Conservation (phyloP, 2,888 invertebrate species). For the Anthrax anthrax region DNA sequence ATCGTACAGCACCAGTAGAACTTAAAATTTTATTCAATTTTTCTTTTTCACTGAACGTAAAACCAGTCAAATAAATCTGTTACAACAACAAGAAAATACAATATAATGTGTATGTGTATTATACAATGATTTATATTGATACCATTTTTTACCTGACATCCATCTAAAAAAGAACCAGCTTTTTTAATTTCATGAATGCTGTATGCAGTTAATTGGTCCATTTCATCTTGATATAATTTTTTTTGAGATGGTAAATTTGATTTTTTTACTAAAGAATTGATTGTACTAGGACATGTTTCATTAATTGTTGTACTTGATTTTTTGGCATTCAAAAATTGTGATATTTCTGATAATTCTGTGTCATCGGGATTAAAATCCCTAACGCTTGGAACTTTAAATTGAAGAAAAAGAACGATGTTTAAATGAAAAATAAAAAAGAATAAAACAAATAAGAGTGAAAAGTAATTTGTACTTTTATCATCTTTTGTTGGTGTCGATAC, state of each 20-base stretch:
- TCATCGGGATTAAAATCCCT: slow-evolving; percentile 26
- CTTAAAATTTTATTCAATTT: slow-evolving; percentile 56
- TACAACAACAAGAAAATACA: too few relatives aligned
- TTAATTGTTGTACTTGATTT: slow-evolving; percentile 7
- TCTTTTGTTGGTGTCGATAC: slow-evolving; percentile 57
- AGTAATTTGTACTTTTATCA: slow-evolving; percentile 17
- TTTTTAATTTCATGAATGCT: slow-evolving; percentile 46
- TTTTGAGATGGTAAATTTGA: slow-evolving; percentile 8
- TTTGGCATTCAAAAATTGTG: slow-evolving; percentile 8
- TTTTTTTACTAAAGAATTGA: too few relatives aligned
- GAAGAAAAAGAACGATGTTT: too few relatives aligned
- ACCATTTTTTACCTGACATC: slow-evolving; percentile 55
- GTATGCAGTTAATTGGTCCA: neutral
- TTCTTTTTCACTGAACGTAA: slow-evolving; percentile 45
- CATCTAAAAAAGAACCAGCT: slow-evolving; percentile 74
- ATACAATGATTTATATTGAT: too few relatives aligned
- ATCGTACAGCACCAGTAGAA: slow-evolving; percentile 68
- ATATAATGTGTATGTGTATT: too few relatives aligned
- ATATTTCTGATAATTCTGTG: slow-evolving; percentile 27
- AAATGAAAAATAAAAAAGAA: too few relatives aligned
- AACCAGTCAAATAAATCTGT: slow-evolving; percentile 55
- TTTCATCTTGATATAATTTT: slow-evolving; percentile 2
- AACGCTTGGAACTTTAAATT: too few relatives aligned
- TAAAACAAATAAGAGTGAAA: too few relatives aligned
- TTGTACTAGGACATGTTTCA: slow-evolving; percentile 4